These are phyloP conservation scores for Euthynnus affinis DNA, from an alignment of 2,797 vertebrate genomes.

Conservation along the genomic window DNA sequence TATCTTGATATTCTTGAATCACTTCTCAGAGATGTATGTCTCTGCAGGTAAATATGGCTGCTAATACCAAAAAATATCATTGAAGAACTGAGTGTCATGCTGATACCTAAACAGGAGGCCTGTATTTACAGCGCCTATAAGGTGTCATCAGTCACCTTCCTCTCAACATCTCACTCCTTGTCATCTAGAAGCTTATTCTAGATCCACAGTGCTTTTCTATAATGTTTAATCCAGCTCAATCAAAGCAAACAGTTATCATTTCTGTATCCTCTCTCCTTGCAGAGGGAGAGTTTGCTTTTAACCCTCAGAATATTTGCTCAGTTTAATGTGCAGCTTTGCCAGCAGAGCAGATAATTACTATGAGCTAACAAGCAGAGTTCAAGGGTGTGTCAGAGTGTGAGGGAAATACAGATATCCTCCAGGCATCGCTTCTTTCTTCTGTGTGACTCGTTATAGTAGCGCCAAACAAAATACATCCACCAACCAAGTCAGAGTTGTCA, in stretches of 20 bases:
- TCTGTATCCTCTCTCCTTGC: background rate
- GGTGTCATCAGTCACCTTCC: background rate
- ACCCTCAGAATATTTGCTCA: slow-evolving; percentile 34
- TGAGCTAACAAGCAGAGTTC: slow-evolving; percentile 49
- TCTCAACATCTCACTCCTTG: background rate
- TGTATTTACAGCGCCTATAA: slow-evolving; percentile 4
- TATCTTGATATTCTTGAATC: background rate
- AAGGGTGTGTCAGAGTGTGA: slow-evolving; percentile 21
- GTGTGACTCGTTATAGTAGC: background rate
- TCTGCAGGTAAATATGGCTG: slow-evolving; percentile 13
- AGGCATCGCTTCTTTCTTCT: slow-evolving; percentile 7
- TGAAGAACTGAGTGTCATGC: background rate
- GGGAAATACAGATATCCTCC: slow-evolving; percentile 13
- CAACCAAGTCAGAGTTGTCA: background rate
- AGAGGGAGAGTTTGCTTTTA: background rate
- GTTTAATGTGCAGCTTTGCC: slow-evolving; percentile 32
- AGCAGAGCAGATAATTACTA: slow-evolving; percentile 45
- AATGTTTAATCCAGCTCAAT: slow-evolving; percentile 1
- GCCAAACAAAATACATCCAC: slow-evolving; percentile 2
- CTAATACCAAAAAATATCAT: background rate
- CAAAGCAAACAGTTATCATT: slow-evolving; percentile 5
- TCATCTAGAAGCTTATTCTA: background rate
- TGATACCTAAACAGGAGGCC: slow-evolving; percentile 7
- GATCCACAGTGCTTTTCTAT: background rate
- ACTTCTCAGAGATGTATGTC: background rate